phyloP scores from a whole-genome alignment of 2,888 invertebrate species.

The Atrina japonica region DNA sequence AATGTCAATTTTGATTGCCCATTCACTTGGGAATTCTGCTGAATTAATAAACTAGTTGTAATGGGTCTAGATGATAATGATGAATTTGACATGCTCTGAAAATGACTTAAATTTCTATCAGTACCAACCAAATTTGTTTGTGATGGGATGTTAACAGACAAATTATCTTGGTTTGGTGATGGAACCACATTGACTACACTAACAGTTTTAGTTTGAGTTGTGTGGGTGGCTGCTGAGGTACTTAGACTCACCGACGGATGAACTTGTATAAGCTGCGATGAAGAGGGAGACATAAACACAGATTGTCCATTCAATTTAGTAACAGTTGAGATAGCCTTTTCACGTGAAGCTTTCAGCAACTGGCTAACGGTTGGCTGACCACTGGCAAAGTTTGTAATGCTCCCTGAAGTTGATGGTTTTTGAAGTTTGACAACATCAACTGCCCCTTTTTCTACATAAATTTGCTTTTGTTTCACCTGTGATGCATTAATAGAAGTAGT shows the following conservation, averaged over 20 bases:
- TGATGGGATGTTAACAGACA: slow-evolving; percentile 22
- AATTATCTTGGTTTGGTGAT: slow-evolving; percentile 13
- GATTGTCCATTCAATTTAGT: background rate
- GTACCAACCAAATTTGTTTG: background rate
- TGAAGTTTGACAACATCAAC: slow-evolving; percentile 12
- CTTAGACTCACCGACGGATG: slow-evolving; percentile 24
- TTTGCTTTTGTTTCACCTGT: slow-evolving; percentile 53
- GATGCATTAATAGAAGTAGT: slow-evolving; percentile 55
- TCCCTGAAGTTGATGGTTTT: slow-evolving; percentile 3
- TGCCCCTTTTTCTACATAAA: slow-evolving; percentile 12
- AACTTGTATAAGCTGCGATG: slow-evolving; percentile 23
- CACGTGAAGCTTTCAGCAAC: slow-evolving; percentile 37
- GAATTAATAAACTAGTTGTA: background rate
- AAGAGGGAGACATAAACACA: slow-evolving; percentile 7
- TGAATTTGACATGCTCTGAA: no score
- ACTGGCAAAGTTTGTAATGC: background rate
- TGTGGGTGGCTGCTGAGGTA: background rate
- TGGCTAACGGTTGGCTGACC: slow-evolving; percentile 32
- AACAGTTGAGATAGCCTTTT: background rate
- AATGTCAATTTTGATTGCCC: background rate
- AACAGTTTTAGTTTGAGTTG: slow-evolving; percentile 31
- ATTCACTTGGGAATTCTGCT: slow-evolving; percentile 11
- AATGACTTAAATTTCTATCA: background rate
- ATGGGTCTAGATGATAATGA: no score
- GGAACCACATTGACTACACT: slow-evolving; percentile 41